These are phyloP conservation scores for Zophobas atratus DNA, from an alignment of 1,140 invertebrate genomes.

Conservation along the genomic window DNA sequence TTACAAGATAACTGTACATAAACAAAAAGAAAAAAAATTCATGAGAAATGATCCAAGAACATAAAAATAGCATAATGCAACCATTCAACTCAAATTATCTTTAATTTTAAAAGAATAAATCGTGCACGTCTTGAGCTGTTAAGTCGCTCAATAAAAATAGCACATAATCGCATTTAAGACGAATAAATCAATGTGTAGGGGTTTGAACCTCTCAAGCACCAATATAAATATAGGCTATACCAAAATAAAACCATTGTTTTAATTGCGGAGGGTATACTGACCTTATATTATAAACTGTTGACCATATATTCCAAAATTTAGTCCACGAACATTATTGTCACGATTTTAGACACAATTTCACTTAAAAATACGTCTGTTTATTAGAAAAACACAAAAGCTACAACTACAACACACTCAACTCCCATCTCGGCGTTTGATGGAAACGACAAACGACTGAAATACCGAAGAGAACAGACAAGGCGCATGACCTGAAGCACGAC, in stretches of 20 bases:
- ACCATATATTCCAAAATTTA: constrained; percentile 51
- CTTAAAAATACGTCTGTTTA: constrained; percentile 55
- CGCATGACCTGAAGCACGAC: constrained; percentile 37
- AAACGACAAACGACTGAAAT: constrained; percentile 46
- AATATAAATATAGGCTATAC: constrained; percentile 38
- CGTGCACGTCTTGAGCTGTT: constrained; percentile 12
- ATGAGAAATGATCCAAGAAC: constrained; percentile 29
- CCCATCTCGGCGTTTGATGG: constrained; percentile 52
- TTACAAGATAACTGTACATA: constrained; percentile 32
- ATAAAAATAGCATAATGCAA: constrained; percentile 5
- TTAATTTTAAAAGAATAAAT: constrained; percentile 16
- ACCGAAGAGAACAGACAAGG: constrained; percentile 12
- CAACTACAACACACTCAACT: constrained; percentile 49
- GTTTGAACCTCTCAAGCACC: constrained; percentile 6
- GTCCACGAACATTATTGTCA: constrained; percentile 60
- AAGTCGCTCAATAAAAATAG: constrained; percentile 26
- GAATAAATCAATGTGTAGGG: constrained; percentile 41
- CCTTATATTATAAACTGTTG: constrained; percentile 47
- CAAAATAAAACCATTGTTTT: constrained; percentile 38
- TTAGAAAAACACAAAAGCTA: constrained; percentile 55
- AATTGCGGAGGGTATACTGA: constrained; percentile 36
- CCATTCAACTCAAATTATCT: not conserved
- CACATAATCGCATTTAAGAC: constrained; percentile 11
- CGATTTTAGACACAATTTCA: constrained; percentile 59
- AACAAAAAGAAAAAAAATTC: constrained; percentile 19